Base-by-base conservation (phyloP, 2,797 vertebrate species). In the Pseudocheirus occidentalis region DNA sequence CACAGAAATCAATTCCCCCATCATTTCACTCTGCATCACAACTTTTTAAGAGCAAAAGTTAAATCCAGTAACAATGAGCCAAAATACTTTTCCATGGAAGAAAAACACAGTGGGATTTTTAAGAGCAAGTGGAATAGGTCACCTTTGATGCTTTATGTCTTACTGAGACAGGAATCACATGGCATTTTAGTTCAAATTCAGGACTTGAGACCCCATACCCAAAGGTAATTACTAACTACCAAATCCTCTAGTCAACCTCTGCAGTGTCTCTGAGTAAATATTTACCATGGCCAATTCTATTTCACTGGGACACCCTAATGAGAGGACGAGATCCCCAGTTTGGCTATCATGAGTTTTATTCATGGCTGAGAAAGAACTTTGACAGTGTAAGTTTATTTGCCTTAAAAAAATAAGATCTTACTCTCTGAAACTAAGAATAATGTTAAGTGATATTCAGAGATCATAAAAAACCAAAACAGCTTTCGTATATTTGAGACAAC, bases 11-110 rank as follows among this genome's bases (percentile, higher is more conserved):
- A 97, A 97, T 97, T 97, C 97, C 95, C 87, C 96, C 96, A 95
- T 96, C 96, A 96, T 95, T 93, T 96, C 34, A 95, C 62, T 95
- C 52, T 50, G 96, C 96, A 96, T 97, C 96, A 96, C 97, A 98
- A 97, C 96, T 91, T 96, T 98, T 97, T 97, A 97, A 98, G 95
- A 97, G 95, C 94, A 97, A 97, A 98, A 97, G 96, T 97, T 96
- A 93, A 94, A 96, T 94, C 92, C 53, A n/a, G 91, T 97, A 96
- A 95, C 94, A 53, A 1, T 92, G 94, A 95, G 95, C 94, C 97
- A 97, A 97, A 96, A 91, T 89, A 95, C 91, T 91, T 95, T 95
- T 97, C 55, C 90, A 58, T 10, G 0, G 91, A 95, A 92, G 55
- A 90, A 96, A 95, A 97, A 94, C 29, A 29, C 91, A 92, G 46